Conservation (phyloP, 2,797 vertebrate genomes). For the Lutjanus campechanus region DNA sequence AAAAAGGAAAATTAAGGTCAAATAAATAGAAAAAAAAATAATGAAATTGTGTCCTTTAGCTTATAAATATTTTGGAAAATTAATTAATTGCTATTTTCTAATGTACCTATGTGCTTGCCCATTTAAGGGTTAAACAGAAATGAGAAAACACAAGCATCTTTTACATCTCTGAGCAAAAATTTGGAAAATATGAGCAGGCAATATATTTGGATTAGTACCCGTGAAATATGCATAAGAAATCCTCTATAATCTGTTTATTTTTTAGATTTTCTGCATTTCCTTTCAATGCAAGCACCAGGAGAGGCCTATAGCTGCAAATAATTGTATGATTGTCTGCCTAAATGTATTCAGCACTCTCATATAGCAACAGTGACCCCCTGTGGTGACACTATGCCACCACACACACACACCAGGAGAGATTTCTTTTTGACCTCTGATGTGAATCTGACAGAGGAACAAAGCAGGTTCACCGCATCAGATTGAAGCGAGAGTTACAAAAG, state of each 20-base stretch:
- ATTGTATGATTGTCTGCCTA: constrained; percentile 7
- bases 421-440: constrained; percentile 40
- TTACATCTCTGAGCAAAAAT: background rate
- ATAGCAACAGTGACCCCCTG: constrained; percentile 78
- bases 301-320: constrained; percentile 18
- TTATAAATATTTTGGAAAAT: too few relatives aligned
- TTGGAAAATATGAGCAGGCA: background rate
- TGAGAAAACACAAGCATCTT: background rate
- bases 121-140: background rate
- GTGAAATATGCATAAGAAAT: background rate
- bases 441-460: constrained; percentile 34
- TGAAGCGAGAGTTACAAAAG: constrained; percentile 32
- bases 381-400: constrained; percentile 61
- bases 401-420: constrained; percentile 18
- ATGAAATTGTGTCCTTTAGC: too few relatives aligned
- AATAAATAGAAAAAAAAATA: too few relatives aligned
- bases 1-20: too few relatives aligned
- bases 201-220: background rate
- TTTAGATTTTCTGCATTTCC: constrained; percentile 4
- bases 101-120: too few relatives aligned
- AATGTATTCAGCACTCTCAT: constrained; percentile 36
- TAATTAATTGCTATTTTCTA: too few relatives aligned
- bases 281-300: constrained; percentile 6
- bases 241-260: background rate
- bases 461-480: constrained; percentile 13